phyloP scores from a whole-genome alignment of 92 coral and sea anemone species.

The Phenganax marumi region DNA sequence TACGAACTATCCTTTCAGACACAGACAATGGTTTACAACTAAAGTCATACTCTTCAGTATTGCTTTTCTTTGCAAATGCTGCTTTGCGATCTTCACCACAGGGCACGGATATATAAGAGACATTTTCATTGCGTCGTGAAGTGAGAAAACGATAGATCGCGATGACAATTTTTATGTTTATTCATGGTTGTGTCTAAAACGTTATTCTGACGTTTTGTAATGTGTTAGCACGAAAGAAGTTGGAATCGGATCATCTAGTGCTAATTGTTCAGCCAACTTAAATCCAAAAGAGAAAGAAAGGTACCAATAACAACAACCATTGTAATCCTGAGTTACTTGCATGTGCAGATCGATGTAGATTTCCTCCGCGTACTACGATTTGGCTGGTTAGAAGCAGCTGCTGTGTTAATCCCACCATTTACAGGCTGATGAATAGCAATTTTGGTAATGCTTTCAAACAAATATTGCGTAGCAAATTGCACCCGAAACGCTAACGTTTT shows the following conservation, averaged over 20 bases:
- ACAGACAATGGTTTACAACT: conserved; percentile 7
- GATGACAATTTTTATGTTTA: neutral
- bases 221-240: neutral
- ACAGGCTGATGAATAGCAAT: neutral
- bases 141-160: neutral
- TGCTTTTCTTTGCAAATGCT: neutral
- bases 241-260: neutral
- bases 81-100: neutral
- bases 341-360: conserved; percentile 3
- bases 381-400: conserved; percentile 5
- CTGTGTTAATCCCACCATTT: neutral
- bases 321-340: neutral
- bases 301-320: neutral
- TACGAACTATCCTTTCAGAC: conserved; percentile 14
- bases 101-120: neutral
- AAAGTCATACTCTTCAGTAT: neutral
- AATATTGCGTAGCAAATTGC: neutral
- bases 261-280: neutral
- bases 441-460: conserved; percentile 9
- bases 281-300: neutral
- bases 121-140: conserved; percentile 1
- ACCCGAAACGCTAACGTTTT: neutral
- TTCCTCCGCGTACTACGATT: neutral
- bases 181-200: neutral
- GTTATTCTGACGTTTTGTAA: neutral